Evolutionary conservation across 2,797 vertebrate species (phyloP), one percentile per base, ranked within the genome.

Genomic region (Cyclopterus lumpus): DNA sequence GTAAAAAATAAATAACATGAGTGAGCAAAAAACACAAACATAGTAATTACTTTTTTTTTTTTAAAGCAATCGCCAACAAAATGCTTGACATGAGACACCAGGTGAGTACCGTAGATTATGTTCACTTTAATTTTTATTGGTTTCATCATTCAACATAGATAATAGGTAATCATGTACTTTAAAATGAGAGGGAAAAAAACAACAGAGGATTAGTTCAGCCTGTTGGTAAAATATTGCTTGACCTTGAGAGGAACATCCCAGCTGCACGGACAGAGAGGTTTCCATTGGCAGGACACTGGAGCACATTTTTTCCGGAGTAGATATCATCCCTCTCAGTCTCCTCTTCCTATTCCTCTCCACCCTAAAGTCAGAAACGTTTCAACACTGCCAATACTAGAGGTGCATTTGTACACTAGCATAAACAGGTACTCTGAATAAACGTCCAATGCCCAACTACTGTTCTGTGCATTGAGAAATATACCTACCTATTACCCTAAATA

Each of bases 231-330:
- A 90, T 86, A 88, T 80, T 72, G 80, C 78, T 87, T 71, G 82
- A 89, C 82, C 76, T 86, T 93, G 94, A 94, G 93, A 93, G 90
- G 91, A 94, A 95, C 87, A 91, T 93, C 92, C 94, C 94, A 84
- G 94, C 95, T 94, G 95, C 92, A 95, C 93, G 88, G 89, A 97
- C 92, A 86, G 86, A 80, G 90, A 85, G 88, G 89, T 91, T 92
- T 89, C 82, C 93, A 94, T 59, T 77, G 89, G 88, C 83, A 88
- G 90, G 91, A 96, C 95, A 96, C 95, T 95, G 90, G 96, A 95
- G 94, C 94, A 95, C 93, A 86, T 74, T 79, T 80, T 90, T 79
- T 93, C 91, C 93, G 93, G 93, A 95, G 92, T 92, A 72, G 60
- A 84, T 73, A 72, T 78, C 70, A 38, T 67, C 67, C 53, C 55